A percentile compares a stretch with the other conserved stretches of the same genome.
phyloP scores from a whole-genome alignment of 2,797 vertebrate species.

The Mastacembelus armatus region DNA sequence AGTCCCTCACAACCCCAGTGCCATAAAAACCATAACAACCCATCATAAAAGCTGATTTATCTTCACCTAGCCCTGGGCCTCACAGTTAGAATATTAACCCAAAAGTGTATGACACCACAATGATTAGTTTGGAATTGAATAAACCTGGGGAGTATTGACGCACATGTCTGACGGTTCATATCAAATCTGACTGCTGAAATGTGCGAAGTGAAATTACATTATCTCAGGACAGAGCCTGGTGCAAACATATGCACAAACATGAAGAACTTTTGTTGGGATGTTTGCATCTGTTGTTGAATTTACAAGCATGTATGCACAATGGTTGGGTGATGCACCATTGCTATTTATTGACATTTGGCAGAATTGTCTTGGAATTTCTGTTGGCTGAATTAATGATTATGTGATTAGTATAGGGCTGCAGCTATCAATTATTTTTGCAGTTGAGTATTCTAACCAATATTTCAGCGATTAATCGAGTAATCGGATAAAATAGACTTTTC shows the following conservation, averaged over 20 bases:
- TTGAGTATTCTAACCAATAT: too few relatives aligned
- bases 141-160: conserved; percentile 81
- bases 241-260: conserved; percentile 17
- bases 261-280: conserved; percentile 33
- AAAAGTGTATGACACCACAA: conserved; percentile 85
- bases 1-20: conserved; percentile 82
- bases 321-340: background rate
- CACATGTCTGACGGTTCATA: conserved; percentile 79
- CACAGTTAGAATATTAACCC: conserved; percentile 84
- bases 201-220: conserved; percentile 58
- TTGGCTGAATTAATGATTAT: background rate
- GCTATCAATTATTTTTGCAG: too few relatives aligned
- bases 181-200: conserved; percentile 73
- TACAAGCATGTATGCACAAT: background rate
- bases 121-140: conserved; percentile 87
- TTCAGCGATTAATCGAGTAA: too few relatives aligned
- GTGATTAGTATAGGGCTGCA: too few relatives aligned
- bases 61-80: conserved; percentile 67
- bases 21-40: conserved; percentile 87
- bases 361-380: background rate
- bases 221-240: conserved; percentile 37
- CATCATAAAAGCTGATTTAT: conserved; percentile 90
- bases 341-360: background rate
- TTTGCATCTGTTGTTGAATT: conserved; percentile 16
- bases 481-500: too few relatives aligned